Conservation (phyloP, 2,113 vertebrate species). For the Columba janthina region DNA sequence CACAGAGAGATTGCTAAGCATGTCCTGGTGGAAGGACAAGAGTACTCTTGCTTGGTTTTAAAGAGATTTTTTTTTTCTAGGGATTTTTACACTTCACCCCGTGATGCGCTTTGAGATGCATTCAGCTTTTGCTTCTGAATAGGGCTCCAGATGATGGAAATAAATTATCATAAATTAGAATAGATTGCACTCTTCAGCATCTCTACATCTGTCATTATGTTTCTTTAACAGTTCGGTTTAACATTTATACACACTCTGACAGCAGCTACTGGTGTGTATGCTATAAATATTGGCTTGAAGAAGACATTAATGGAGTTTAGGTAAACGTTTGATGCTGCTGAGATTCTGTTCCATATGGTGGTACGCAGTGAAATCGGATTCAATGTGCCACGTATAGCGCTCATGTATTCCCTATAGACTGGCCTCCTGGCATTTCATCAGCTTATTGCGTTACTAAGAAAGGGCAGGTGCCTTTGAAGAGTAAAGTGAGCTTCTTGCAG, state of each 20-base stretch:
- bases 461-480: neutral
- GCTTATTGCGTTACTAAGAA: neutral
- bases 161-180: conserved; percentile 75
- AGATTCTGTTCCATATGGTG: conserved; percentile 61
- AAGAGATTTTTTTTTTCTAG: conserved; percentile 29
- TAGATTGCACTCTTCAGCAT: conserved; percentile 73
- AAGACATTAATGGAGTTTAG: conserved; percentile 71
- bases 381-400: neutral
- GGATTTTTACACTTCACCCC: conserved; percentile 49
- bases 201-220: conserved; percentile 73
- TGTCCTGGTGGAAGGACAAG: conserved; percentile 36
- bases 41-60: conserved; percentile 9
- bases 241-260: conserved; percentile 72
- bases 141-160: conserved; percentile 70
- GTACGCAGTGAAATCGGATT: neutral
- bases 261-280: conserved; percentile 69
- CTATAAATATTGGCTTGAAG: conserved; percentile 73
- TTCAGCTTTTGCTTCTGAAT: conserved; percentile 68
- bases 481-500: neutral
- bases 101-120: conserved; percentile 60
- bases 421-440: neutral
- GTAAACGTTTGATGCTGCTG: conserved; percentile 66
- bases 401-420: neutral
- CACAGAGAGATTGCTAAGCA: conserved; percentile 21
- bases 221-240: conserved; percentile 73